A percentile compares a stretch with the other conserved stretches of the same genome.
Evolutionary conservation across 1,140 invertebrate genomes (phyloP).

Genomic region (Eumaeus atala): DNA sequence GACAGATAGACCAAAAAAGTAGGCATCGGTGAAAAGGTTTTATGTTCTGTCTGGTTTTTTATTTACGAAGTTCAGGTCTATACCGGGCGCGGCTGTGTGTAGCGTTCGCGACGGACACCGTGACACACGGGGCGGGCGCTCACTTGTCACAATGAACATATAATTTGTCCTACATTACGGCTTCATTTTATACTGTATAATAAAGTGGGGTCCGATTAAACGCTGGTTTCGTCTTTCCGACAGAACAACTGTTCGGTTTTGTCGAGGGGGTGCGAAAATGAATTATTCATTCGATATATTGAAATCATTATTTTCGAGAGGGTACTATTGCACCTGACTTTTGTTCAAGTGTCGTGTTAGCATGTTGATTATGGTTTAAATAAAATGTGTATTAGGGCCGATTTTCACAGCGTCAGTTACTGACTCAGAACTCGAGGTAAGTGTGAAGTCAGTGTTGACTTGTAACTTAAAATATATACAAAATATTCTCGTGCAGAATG

Average conservation of each 20-base stretch:
- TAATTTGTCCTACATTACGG: constrained; percentile 70
- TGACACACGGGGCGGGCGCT: constrained; percentile 58
- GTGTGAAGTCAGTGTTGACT: too few species aligned
- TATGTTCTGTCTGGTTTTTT: background rate
- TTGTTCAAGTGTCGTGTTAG: background rate
- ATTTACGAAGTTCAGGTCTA: background rate
- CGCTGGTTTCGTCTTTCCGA: constrained; percentile 59
- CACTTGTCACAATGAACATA: constrained; percentile 58
- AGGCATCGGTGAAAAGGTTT: too few species aligned
- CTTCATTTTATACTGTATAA: constrained; percentile 55
- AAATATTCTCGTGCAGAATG: too few species aligned
- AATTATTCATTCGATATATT: constrained; percentile 66
- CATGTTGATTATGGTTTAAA: too few species aligned
- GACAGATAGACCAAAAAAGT: too few species aligned
- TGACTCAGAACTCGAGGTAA: too few species aligned
- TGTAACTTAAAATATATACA: too few species aligned
- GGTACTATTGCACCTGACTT: constrained; percentile 21
- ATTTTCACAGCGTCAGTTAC: too few species aligned
- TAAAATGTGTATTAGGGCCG: too few species aligned
- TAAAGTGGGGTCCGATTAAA: constrained; percentile 63
- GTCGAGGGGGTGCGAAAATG: constrained; percentile 39
- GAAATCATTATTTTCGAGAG: constrained; percentile 48
- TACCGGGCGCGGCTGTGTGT: constrained; percentile 23
- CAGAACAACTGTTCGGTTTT: constrained; percentile 56
- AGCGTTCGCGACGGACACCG: constrained; percentile 54